Evolutionary conservation across 2,888 invertebrate genomes (phyloP).

Genomic region (Rhabditoides inermis): DNA sequence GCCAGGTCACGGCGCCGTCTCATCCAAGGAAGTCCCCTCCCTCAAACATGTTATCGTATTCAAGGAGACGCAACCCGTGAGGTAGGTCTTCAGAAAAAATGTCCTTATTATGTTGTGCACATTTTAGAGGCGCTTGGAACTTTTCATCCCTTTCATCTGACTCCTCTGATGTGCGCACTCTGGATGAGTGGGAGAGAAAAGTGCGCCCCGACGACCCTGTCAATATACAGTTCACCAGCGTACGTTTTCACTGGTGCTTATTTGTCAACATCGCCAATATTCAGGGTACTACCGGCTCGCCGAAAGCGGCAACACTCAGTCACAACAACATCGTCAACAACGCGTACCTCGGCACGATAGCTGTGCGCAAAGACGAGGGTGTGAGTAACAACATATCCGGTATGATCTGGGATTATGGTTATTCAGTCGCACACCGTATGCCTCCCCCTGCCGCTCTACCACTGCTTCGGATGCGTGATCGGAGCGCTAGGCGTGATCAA

Average conservation of each 20-base stretch:
- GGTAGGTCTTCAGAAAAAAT: not conserved
- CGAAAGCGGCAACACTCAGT: constrained; percentile 63
- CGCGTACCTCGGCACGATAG: constrained; percentile 61
- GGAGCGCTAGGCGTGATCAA: constrained; percentile 61
- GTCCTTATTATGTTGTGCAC: not conserved
- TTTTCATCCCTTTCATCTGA: constrained; percentile 25
- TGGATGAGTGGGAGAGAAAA: constrained; percentile 56
- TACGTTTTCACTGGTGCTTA: not conserved
- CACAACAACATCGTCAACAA: constrained; percentile 72
- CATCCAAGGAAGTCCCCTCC: constrained; percentile 12
- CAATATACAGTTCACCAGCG: constrained; percentile 59
- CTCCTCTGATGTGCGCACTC: constrained; percentile 31
- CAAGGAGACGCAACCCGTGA: not conserved
- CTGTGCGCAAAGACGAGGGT: constrained; percentile 51
- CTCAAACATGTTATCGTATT: constrained; percentile 60
- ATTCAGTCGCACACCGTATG: constrained; percentile 10
- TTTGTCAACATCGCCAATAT: not conserved
- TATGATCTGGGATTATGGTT: not conserved
- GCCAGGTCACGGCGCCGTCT: constrained; percentile 8
- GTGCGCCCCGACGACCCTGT: constrained; percentile 65
- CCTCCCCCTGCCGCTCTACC: constrained; percentile 52
- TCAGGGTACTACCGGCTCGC: constrained; percentile 70
- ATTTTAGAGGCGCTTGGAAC: constrained; percentile 54
- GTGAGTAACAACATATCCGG: constrained; percentile 3
- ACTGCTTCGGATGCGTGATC: constrained; percentile 68